Evolutionary conservation across 2,797 vertebrate species (phyloP).

Genomic region (Iguana delicatissima): DNA sequence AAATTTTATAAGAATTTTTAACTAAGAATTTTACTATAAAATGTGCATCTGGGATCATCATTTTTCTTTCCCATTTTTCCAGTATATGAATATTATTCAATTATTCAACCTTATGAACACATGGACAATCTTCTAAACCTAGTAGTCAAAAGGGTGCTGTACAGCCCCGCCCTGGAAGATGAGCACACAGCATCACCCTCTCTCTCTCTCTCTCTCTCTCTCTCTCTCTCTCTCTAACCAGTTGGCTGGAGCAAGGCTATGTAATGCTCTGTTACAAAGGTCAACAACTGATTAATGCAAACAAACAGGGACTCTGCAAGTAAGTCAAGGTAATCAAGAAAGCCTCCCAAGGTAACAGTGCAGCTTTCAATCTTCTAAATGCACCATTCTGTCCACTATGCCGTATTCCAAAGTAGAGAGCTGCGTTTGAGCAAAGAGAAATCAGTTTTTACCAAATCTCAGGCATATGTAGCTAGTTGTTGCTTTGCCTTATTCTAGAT

Average conservation of each 20-base stretch:
- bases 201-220: no score
- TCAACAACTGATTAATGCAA: slow-evolving; percentile 5
- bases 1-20: slow-evolving; percentile 1
- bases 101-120: background rate
- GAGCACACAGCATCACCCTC: no score
- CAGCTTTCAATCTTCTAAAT: background rate
- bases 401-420: background rate
- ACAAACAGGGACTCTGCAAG: background rate
- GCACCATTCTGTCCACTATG: rapidly evolving
- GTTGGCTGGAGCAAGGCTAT: background rate
- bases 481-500: background rate
- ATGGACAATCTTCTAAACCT: background rate
- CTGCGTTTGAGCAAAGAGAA: background rate
- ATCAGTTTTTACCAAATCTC: background rate
- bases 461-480: background rate
- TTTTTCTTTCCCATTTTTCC: background rate
- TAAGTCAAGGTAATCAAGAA: rapidly evolving
- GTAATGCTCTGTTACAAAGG: background rate
- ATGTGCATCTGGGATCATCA: background rate
- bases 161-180: background rate
- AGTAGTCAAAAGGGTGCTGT: background rate
- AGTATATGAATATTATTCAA: background rate
- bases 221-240: background rate
- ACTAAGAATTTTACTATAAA: background rate
- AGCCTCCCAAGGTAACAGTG: background rate